Evolutionary conservation across 2,113 vertebrate genomes (phyloP), one percentile per base, ranked within the genome.

Genomic region (Rhynchomys soricoides): DNA sequence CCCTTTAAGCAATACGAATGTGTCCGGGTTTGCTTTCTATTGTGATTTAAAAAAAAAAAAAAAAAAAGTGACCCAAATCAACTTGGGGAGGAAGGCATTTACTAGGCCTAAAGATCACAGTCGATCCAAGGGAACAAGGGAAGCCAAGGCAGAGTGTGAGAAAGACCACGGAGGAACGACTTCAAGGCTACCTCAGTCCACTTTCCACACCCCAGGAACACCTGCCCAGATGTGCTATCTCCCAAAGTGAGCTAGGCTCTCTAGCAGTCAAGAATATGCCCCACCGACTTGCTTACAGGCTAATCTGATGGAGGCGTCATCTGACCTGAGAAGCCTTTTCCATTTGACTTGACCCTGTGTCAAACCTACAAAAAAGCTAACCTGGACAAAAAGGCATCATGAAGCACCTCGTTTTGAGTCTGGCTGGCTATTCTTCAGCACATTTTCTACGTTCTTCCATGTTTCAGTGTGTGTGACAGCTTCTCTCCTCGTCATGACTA

Each of bases 1-100:
- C 96, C 85, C 92, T 74, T 78, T 34, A 94, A 78, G 92, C 92
- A 94, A 82, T 37, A 29, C 3, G 26, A 70, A 40, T 64, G 57
- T 45, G 57, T 11, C n/a, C 57, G 11, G 31, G 26, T 31, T 85
- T 19, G 57, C 82, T 45, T 85, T 64, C 57, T 64, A 45, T 6
- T 43, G 82, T 64, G 82, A 64, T 40, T 29, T 11, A n/a, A 37
- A 43, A 9, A 74, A 79, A 55, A 81, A 62, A 83, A 21, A 21
- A 40, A 57, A 81, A 62, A 83, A 13, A 12, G 17, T 2, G 26
- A 64, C 40, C 40, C 19, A 83, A 62, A 11, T 31, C 15, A 43
- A 29, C 55, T n/a, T 43, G 79, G 55, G 26, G 81, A 85, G 57
- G 40, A 64, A 62, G 62, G 57, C 57, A 43, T 43, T 43, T 31